Base-by-base conservation (phyloP, 37 sponge, comb jelly and placozoan species). In the Ephydatia muelleri region DNA sequence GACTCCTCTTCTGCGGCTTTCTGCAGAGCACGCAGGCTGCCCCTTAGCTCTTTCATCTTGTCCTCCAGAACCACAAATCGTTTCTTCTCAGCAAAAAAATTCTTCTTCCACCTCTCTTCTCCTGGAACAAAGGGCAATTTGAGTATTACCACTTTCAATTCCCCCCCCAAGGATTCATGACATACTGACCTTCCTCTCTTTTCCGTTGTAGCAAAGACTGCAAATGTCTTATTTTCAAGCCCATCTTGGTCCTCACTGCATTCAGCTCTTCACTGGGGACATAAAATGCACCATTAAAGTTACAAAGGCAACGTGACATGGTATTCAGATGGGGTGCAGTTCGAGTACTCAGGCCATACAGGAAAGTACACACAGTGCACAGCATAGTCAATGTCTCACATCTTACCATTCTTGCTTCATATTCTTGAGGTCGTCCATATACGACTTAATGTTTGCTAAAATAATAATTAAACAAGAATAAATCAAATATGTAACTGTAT, bases 91-190 rank as follows among this genome's bases (percentile, higher is more conserved):
- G 57, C 49, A 23, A 65, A 68, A 43, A 40, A 79, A 67, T 38
- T 72, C 30, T 37, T 79, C 31, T 80, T 86, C 87, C 87, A 86
- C 23, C 80, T 68, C 26, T 73, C 72, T n/a, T 73, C 75, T 22
- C 27, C 87, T 86, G 28, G n/a, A 31, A 2, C 0, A 35, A 1
- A 14, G 57, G 57, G 6, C 57, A 57, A 11, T 21, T 57, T 14
- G 16, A 57, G 57, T 57, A 21, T 19, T 57, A 14, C 57, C 9
- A 11, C 57, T 16, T 57, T 14, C 57, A 57, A 21, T 1, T 11
- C 57, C 57, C 6, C 12, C 19, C 57, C 57, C 6, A 57, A 43
- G 8, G 8, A 8, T n/a, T n/a, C n/a, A 43, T 8, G 8, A 39
- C 39, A 43, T 0, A 66, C 76, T 73, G 28, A 84, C 84, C 65